Evolutionary conservation across 1,140 invertebrate genomes (phyloP), one percentile per base, ranked within the genome.

Genomic region (Neodiprion lecontei): DNA sequence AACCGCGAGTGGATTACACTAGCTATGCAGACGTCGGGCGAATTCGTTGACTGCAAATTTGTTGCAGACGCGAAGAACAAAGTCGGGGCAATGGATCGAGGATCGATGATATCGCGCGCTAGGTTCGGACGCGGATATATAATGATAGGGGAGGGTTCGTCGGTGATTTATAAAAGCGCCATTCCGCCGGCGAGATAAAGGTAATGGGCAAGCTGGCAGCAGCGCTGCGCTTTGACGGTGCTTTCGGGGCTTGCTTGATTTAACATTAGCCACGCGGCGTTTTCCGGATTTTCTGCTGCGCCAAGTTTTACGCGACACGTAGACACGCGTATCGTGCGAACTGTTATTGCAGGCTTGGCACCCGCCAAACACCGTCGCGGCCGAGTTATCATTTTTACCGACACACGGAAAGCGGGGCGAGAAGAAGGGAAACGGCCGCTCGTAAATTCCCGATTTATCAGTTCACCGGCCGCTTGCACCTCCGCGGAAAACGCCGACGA

Each of bases 371-470:
- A n/a, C 61, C 21, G 2, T 66, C 61, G 61, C 14, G 7, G 61
- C 61, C 61, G 61, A n/a, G 21, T 66, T 21, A 21, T 66, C 61
- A 21, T 21, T 21, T 66, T 21, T 66, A 1, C 21, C 61, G 14
- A 40, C 61, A n/a, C 14, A 21, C 61, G 61, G 14, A 71, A 47
- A 49, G n/a, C 21, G 12, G 4, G 40, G 69, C 12, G 48, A 71
- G 21, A 71, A 71, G 11, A 12, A 71, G 40, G 77, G 71, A 68
- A 67, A 72, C 61, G 72, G 28, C n/a, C n/a, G 71, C 68, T 79
- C 66, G 73, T 81, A 81, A 81, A 79, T 79, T 79, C 67, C 66
- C 76, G 72, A 81, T 79, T 81, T 81, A 81, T 81, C 79, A 76
- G 73, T 70, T 72, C 72, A 72, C 72, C 75, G 76, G 77, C 71